A percentile compares a stretch with the other conserved stretches of the same genome.
Evolutionary conservation across 1,140 invertebrate species (phyloP).

Genomic region (Papilio xuthus): DNA sequence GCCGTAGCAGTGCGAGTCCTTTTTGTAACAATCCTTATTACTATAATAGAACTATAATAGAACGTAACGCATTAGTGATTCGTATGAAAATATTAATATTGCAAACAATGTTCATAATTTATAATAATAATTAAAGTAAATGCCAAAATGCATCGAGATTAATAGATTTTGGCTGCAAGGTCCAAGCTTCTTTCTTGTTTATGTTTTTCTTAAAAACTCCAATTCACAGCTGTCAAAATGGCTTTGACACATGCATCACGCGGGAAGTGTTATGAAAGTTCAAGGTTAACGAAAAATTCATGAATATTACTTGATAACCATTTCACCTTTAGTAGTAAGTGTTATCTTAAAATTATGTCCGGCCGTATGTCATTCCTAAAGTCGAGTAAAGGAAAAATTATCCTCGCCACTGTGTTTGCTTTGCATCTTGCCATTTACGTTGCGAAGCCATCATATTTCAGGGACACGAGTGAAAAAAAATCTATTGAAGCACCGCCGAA

Average conservation of each 20-base stretch:
- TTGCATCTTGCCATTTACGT: constrained; percentile 71
- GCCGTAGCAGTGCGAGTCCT: no score
- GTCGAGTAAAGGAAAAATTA: constrained; percentile 72
- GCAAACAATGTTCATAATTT: neutral
- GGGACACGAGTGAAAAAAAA: constrained; percentile 54
- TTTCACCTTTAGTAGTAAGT: neutral
- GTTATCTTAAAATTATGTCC: constrained; percentile 47
- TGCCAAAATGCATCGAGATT: neutral
- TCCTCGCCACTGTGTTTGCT: constrained; percentile 66
- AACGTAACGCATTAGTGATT: no score
- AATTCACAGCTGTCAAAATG: neutral
- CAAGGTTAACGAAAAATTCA: constrained; percentile 32
- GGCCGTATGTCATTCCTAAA: constrained; percentile 60
- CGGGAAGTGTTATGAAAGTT: constrained; percentile 11
- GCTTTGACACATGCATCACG: constrained; percentile 2
- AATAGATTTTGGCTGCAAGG: neutral
- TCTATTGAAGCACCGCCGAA: constrained; percentile 58
- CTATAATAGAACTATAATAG: no score
- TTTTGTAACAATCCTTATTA: no score
- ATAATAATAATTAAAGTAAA: neutral
- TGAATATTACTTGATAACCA: constrained; percentile 10
- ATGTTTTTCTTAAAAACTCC: neutral
- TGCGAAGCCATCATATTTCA: constrained; percentile 74
- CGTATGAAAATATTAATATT: no score
- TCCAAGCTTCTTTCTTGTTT: neutral